A percentile compares a stretch with the other conserved stretches of the same genome.
phyloP scores from a whole-genome alignment of 2,113 vertebrate species.

The Ibidorhyncha struthersii region DNA sequence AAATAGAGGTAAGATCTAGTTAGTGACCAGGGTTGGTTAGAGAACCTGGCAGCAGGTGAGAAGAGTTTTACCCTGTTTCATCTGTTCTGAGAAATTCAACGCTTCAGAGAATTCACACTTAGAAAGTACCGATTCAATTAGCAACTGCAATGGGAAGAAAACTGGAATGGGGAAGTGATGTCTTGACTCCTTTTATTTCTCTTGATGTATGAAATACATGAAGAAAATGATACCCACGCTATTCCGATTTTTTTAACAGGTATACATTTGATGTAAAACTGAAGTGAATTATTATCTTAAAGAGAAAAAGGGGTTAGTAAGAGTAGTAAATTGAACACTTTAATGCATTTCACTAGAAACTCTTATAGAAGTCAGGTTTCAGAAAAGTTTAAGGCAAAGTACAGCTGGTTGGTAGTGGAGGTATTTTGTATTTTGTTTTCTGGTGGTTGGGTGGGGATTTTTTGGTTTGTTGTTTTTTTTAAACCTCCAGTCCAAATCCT shows the following conservation, averaged over 20 bases:
- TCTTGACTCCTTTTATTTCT: not conserved
- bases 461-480: not conserved
- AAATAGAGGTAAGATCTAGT: not conserved
- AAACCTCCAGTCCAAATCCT: not conserved
- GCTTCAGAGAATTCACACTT: not conserved
- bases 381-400: not conserved
- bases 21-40: not conserved
- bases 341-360: not conserved
- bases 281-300: not conserved
- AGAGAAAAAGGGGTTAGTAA: not conserved
- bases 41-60: not conserved
- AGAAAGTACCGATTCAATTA: not conserved
- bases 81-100: not conserved
- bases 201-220: not conserved
- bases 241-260: not conserved
- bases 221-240: not conserved
- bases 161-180: not conserved
- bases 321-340: not conserved
- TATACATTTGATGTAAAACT: not conserved
- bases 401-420: not conserved
- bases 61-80: not conserved
- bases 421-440: not conserved
- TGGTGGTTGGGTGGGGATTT: not conserved
- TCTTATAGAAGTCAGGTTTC: not conserved
- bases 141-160: not conserved